Percentiles rank a stretch among this genome's conserved stretches.
Conservation (phyloP, 2,888 invertebrate species). For the Pheosia gnoma region DNA sequence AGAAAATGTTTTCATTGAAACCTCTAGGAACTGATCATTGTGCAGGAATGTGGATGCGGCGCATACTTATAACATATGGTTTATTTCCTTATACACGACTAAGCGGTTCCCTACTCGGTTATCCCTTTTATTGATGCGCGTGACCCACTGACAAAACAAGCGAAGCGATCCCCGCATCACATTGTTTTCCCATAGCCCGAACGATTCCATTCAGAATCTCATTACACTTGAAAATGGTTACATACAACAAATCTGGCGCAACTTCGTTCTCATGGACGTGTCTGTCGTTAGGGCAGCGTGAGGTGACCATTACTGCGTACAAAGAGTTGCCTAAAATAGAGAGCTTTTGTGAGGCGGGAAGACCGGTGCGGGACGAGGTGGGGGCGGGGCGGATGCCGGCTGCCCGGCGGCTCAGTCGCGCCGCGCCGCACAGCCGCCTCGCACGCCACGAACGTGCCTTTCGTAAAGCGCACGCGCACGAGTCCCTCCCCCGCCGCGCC, state of each 20-base stretch:
- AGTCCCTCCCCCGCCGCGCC: slow-evolving; percentile 63
- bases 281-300: slow-evolving; percentile 83
- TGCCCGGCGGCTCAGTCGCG: slow-evolving; percentile 80
- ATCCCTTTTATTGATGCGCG: slow-evolving; percentile 52
- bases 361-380: slow-evolving; percentile 65
- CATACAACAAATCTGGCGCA: slow-evolving; percentile 81
- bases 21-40: background rate
- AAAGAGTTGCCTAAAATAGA: slow-evolving; percentile 85
- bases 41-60: background rate
- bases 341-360: slow-evolving; percentile 83
- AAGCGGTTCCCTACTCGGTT: slow-evolving; percentile 39
- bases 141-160: slow-evolving; percentile 77
- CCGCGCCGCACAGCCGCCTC: slow-evolving; percentile 76
- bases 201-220: slow-evolving; percentile 82
- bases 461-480: slow-evolving; percentile 70
- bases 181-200: slow-evolving; percentile 80
- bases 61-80: slow-evolving; percentile 9
- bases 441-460: slow-evolving; percentile 70
- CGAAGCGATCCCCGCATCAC: slow-evolving; percentile 54
- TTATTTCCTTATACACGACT: slow-evolving; percentile 31
- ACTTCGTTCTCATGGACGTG: slow-evolving; percentile 82
- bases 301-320: slow-evolving; percentile 83
- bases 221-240: slow-evolving; percentile 79
- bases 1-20: no score
- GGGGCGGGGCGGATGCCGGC: slow-evolving; percentile 78